Conservation (phyloP, 2,113 vertebrate species). For the Cheilinus undulatus region DNA sequence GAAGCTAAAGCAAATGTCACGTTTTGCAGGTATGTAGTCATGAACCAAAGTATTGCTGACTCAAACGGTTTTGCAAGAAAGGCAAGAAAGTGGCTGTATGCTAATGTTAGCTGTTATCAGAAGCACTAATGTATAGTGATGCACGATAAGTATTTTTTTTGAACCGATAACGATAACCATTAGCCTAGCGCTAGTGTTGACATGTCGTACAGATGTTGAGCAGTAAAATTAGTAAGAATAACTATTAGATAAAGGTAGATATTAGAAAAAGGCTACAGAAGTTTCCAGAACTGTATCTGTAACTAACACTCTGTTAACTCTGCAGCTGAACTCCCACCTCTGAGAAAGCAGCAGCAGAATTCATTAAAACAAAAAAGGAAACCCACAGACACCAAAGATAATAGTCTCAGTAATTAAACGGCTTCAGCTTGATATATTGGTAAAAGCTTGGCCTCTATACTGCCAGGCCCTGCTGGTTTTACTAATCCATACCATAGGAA, state of each 20-base stretch:
- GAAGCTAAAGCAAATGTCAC: too few relatives aligned
- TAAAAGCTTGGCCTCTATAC: slow-evolving; percentile 37
- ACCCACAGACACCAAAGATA: slow-evolving; percentile 32
- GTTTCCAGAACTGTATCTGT: slow-evolving; percentile 4
- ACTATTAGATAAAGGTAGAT: neutral
- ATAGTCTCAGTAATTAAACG: slow-evolving; percentile 58
- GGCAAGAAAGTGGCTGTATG: too few relatives aligned
- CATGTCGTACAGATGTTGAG: neutral
- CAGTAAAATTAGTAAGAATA: neutral
- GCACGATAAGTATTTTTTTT: too few relatives aligned
- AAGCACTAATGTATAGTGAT: too few relatives aligned
- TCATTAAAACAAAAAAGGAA: slow-evolving; percentile 47
- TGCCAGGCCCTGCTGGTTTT: neutral
- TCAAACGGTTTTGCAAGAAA: too few relatives aligned
- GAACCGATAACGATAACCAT: too few relatives aligned
- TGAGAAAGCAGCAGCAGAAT: neutral
- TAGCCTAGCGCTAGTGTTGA: too few relatives aligned
- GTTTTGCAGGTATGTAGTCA: too few relatives aligned
- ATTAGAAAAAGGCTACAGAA: neutral
- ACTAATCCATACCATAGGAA: slow-evolving; percentile 60
- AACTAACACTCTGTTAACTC: slow-evolving; percentile 27
- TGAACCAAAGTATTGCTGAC: too few relatives aligned
- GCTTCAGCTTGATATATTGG: slow-evolving; percentile 41
- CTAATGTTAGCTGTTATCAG: too few relatives aligned
- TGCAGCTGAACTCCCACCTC: neutral